Conservation (phyloP, 2,797 vertebrate species). For the Carduelis carduelis region DNA sequence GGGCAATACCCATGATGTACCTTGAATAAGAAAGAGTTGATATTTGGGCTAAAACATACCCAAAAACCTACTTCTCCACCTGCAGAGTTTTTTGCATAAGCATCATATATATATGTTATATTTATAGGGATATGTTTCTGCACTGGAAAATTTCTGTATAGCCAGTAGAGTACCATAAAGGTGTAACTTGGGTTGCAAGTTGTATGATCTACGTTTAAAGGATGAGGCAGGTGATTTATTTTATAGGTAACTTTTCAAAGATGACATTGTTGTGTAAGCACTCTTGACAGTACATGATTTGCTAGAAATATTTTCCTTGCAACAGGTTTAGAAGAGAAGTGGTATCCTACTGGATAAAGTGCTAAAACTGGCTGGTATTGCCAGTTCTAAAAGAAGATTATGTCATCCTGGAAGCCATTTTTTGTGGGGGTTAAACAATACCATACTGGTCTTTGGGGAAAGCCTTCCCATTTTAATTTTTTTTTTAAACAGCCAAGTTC, state of each 20-base stretch:
- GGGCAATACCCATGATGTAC: not conserved
- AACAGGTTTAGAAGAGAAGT: not conserved
- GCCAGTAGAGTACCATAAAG: not conserved
- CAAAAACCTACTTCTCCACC: not conserved
- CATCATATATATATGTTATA: not conserved
- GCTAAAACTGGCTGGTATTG: not conserved
- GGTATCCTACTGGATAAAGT: rapidly evolving
- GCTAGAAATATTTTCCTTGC: not conserved
- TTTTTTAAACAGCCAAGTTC: not conserved
- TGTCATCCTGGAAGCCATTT: not conserved
- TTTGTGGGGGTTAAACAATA: not conserved
- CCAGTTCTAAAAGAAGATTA: not conserved
- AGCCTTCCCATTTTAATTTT: not conserved
- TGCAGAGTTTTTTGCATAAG: not conserved
- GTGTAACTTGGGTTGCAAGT: not conserved
- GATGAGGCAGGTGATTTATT: not conserved
- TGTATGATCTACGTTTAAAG: not conserved
- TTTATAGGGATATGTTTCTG: not conserved
- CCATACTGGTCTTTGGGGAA: not conserved
- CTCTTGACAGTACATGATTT: rapidly evolving
- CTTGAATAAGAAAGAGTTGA: not conserved
- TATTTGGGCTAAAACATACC: not conserved
- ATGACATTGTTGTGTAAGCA: not conserved
- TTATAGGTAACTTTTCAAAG: not conserved
- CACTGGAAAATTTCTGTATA: not conserved